phyloP scores from a whole-genome alignment of 37 sponge, comb jelly and placozoan species.

The Tethya wilhelma region DNA sequence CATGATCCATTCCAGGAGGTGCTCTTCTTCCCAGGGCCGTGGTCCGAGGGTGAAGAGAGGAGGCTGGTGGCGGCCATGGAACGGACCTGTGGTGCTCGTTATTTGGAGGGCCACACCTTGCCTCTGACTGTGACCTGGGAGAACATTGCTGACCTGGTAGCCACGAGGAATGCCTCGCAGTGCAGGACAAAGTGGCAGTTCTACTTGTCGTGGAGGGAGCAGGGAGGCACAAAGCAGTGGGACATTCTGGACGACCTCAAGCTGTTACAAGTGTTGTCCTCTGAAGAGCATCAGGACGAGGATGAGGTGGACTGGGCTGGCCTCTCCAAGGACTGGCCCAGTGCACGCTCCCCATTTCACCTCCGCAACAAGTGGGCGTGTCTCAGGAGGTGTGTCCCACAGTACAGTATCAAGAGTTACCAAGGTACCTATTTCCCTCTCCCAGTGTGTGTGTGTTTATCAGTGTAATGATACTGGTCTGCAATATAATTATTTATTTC shows the following conservation, averaged over 20 bases:
- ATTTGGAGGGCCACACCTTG: constrained; percentile 13
- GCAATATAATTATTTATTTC: background rate
- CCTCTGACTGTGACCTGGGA: constrained; percentile 36
- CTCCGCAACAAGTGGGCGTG: constrained; percentile 24
- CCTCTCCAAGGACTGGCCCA: constrained; percentile 10
- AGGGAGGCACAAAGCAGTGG: background rate
- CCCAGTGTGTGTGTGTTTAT: background rate
- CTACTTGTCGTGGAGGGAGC: background rate
- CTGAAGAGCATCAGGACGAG: constrained; percentile 3
- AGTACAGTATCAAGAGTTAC: background rate
- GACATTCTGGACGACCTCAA: background rate
- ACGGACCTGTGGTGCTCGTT: background rate
- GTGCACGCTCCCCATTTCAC: constrained; percentile 4
- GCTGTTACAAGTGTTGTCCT: background rate
- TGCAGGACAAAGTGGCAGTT: constrained; percentile 46
- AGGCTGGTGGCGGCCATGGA: constrained; percentile 25
- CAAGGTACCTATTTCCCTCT: constrained; percentile 2
- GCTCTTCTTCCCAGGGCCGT: constrained; percentile 21
- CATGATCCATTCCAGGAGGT: background rate
- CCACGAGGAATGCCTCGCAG: constrained; percentile 32
- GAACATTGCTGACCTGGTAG: constrained; percentile 26
- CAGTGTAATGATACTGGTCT: background rate
- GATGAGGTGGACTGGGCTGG: constrained; percentile 43
- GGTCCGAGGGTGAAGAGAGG: constrained; percentile 65
- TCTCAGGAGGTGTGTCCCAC: constrained; percentile 14